Evolutionary conservation across 2,888 invertebrate species (phyloP).

Genomic region (Aphelenchoides bicaudatus): DNA sequence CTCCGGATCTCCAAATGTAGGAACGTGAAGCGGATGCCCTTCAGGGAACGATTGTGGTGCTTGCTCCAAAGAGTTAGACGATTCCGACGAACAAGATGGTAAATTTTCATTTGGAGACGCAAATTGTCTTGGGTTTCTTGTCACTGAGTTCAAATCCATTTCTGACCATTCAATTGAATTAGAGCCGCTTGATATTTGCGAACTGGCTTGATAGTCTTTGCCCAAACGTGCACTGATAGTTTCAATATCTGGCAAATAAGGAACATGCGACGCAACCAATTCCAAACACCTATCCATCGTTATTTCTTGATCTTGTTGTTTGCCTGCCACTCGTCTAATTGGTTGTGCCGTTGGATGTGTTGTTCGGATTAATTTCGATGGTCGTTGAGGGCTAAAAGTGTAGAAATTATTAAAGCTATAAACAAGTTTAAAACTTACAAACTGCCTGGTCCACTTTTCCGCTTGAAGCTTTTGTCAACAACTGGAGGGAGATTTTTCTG

Average conservation of each 20-base stretch:
- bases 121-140: too few relatives aligned
- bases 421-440: slow-evolving; percentile 1
- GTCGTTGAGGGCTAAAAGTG: not conserved
- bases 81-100: not conserved
- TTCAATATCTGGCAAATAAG: not conserved
- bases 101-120: too few relatives aligned
- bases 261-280: too few relatives aligned
- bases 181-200: too few relatives aligned
- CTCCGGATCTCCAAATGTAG: not conserved
- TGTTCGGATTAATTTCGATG: not conserved
- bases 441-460: too few relatives aligned
- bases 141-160: too few relatives aligned
- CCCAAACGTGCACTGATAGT: not conserved
- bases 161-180: too few relatives aligned
- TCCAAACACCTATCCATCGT: too few relatives aligned
- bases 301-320: too few relatives aligned
- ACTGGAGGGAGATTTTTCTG: not conserved
- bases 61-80: not conserved
- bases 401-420: not conserved
- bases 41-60: not conserved
- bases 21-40: slow-evolving; percentile 9
- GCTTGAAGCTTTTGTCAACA: not conserved
- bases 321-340: slow-evolving; percentile 5
- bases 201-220: not conserved
- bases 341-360: not conserved